A percentile compares a stretch with the other conserved stretches of the same genome.
Conservation (phyloP, 2,797 vertebrate genomes). For the Sciurus vulgaris region DNA sequence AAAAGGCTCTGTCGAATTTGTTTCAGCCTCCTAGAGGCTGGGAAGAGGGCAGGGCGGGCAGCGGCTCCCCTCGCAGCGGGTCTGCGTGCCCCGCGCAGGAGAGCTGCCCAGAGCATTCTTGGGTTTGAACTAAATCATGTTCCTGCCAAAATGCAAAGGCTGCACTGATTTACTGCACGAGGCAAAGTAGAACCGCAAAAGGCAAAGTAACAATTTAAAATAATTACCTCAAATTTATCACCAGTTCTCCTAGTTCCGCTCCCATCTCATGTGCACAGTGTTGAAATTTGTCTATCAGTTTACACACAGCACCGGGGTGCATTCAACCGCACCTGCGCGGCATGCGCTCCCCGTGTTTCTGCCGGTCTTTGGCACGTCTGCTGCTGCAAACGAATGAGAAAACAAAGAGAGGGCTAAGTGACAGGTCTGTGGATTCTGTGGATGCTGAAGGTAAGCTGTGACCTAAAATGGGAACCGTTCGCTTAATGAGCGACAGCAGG, state of each 20-base stretch:
- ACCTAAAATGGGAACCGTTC: constrained; percentile 72
- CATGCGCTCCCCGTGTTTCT: constrained; percentile 10
- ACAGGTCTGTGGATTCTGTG: constrained; percentile 70
- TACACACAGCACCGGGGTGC: not conserved
- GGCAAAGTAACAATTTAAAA: accelerated
- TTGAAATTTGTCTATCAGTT: not conserved
- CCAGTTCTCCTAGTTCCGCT: not conserved
- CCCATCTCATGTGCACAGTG: accelerated
- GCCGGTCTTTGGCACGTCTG: constrained; percentile 28
- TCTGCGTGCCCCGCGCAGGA: accelerated
- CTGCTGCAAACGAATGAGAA: constrained; percentile 68
- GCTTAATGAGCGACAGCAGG: constrained; percentile 76
- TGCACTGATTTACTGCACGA: not conserved
- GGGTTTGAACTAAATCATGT: not conserved
- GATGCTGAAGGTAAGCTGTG: constrained; percentile 73
- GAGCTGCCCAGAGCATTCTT: accelerated
- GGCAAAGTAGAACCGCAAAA: not conserved
- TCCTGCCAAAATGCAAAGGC: not conserved
- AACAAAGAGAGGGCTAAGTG: constrained; percentile 61
- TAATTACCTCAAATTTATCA: too few species aligned
- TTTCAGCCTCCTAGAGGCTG: not conserved
- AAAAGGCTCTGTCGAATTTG: not conserved
- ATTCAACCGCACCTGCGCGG: not conserved
- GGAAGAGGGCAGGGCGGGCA: too few species aligned
- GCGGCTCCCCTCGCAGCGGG: too few species aligned